Evolutionary conservation across 1,140 invertebrate species (phyloP).

Genomic region (Panagrolaimus sp.): DNA sequence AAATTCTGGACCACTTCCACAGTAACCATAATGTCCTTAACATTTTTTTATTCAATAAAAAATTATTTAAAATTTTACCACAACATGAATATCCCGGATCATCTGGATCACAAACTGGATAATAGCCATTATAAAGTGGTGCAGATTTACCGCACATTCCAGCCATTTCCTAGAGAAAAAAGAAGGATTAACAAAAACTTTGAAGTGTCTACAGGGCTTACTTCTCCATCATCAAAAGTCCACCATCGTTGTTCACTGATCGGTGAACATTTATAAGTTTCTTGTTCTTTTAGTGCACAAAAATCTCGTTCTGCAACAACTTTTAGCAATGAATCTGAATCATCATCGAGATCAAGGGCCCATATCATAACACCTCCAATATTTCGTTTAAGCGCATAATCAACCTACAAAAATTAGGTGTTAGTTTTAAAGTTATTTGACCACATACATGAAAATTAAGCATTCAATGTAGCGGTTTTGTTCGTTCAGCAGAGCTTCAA

Average conservation of each 20-base stretch:
- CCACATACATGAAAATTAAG: too few relatives aligned
- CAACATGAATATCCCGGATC: slow-evolving; percentile 51
- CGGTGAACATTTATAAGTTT: slow-evolving; percentile 44
- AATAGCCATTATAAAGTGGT: slow-evolving; percentile 47
- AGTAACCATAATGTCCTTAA: slow-evolving; percentile 27
- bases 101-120: slow-evolving; percentile 51
- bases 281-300: slow-evolving; percentile 1
- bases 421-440: too few relatives aligned
- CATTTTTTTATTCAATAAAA: too few relatives aligned
- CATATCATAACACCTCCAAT: slow-evolving; percentile 77
- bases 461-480: too few relatives aligned
- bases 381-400: slow-evolving; percentile 67
- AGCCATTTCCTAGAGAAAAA: slow-evolving; percentile 27
- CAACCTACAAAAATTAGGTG: slow-evolving; percentile 8
- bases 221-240: slow-evolving; percentile 48
- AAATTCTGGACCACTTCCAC: slow-evolving; percentile 41
- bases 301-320: slow-evolving; percentile 23
- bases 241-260: slow-evolving; percentile 48
- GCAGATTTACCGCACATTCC: slow-evolving; percentile 49
- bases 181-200: too few relatives aligned
- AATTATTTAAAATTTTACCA: background rate
- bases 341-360: slow-evolving; percentile 85
- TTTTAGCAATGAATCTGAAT: slow-evolving; percentile 37
- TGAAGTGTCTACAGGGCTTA: too few relatives aligned
- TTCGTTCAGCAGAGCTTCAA: too few relatives aligned